Percentiles rank a stretch among this genome's conserved stretches.
Conservation (phyloP, 2,797 vertebrate species). For the Rhadinocentrus ornatus region DNA sequence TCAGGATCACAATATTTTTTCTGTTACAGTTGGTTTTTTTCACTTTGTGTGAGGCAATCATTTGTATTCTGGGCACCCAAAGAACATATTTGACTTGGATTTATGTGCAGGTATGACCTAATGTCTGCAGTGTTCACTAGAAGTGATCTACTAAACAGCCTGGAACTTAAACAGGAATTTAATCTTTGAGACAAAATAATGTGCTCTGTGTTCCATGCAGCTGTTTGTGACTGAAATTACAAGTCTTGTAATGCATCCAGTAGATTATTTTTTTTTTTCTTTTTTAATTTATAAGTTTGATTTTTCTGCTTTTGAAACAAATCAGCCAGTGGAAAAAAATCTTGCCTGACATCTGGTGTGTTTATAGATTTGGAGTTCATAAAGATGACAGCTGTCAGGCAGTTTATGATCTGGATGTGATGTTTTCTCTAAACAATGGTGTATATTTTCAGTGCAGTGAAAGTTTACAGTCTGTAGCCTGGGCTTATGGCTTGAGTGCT, state of each 20-base stretch:
- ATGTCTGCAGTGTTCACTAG: slow-evolving; percentile 53
- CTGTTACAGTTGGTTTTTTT: slow-evolving; percentile 10
- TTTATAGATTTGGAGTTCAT: slow-evolving; percentile 41
- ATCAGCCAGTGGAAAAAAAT: slow-evolving; percentile 21
- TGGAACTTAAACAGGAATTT: slow-evolving; percentile 29
- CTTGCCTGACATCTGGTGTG: slow-evolving; percentile 55
- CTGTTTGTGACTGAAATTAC: slow-evolving; percentile 45
- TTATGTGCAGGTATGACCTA: slow-evolving; percentile 54
- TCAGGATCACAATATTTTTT: slow-evolving; percentile 3
- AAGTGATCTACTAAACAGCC: slow-evolving; percentile 44
- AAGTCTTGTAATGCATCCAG: slow-evolving; percentile 38
- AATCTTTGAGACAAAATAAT: slow-evolving; percentile 41
- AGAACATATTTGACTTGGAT: slow-evolving; percentile 59
- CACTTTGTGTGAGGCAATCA: slow-evolving; percentile 10
- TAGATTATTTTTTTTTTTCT: slow-evolving; percentile 37
- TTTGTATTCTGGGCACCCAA: slow-evolving; percentile 34
- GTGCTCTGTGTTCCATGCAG: slow-evolving; percentile 41
- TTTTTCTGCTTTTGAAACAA: slow-evolving; percentile 47
- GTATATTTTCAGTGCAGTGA: slow-evolving; percentile 66
- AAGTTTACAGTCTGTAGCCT: slow-evolving; percentile 44
- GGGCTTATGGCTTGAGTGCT: slow-evolving; percentile 21
- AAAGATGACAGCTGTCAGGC: slow-evolving; percentile 24
- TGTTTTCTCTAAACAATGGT: slow-evolving; percentile 54
- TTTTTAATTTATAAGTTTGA: slow-evolving; percentile 37
- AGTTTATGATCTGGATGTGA: slow-evolving; percentile 40